Conservation (phyloP, 2,888 invertebrate species). For the Mayetiola destructor region DNA sequence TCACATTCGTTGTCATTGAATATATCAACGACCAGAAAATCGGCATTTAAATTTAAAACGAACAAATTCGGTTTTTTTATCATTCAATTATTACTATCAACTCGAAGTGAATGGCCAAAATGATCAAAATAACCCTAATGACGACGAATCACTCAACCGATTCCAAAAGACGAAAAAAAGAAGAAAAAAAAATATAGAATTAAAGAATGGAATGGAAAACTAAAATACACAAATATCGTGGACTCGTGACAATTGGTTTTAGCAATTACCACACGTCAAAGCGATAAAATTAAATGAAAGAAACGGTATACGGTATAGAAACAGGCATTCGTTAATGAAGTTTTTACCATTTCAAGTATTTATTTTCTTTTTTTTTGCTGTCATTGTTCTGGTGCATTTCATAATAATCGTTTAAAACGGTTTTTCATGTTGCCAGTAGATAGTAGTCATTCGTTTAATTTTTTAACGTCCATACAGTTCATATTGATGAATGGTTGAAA, state of each 20-base stretch:
- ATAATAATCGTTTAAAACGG: not conserved
- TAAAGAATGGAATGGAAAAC: not conserved
- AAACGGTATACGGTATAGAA: too few species aligned
- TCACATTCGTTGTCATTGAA: constrained; percentile 2
- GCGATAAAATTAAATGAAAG: too few species aligned
- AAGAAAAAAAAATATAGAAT: not conserved
- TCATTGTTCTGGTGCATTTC: not conserved
- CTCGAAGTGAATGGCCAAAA: not conserved
- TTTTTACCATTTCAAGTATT: not conserved
- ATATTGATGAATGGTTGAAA: not conserved
- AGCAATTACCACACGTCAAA: not conserved
- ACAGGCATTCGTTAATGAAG: too few species aligned
- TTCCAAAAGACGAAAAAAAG: not conserved
- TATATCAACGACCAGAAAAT: too few species aligned
- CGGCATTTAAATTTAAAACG: not conserved
- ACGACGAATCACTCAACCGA: not conserved
- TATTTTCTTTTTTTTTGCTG: not conserved
- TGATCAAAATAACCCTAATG: not conserved
- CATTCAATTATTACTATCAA: not conserved
- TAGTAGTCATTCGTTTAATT: not conserved
- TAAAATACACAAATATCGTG: not conserved
- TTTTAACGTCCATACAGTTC: not conserved
- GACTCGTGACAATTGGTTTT: not conserved
- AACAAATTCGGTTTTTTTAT: not conserved
- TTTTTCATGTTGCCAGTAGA: not conserved